Conservation (phyloP, 2,888 invertebrate genomes). For the Acrobasis repandana region DNA sequence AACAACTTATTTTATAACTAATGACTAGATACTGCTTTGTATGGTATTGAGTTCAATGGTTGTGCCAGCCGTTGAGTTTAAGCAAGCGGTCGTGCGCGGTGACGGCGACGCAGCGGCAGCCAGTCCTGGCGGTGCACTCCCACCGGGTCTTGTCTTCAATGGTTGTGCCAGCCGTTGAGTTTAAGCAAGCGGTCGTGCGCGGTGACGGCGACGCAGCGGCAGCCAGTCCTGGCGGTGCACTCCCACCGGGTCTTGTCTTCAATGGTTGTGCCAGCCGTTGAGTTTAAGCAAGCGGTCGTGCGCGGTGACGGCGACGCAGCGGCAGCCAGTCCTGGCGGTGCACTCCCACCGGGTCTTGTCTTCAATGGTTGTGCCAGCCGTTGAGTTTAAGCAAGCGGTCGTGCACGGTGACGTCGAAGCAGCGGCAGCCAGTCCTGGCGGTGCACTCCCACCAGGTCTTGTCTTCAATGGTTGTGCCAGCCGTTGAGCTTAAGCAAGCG, state of each 20-base stretch:
- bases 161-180: slow-evolving; percentile 70
- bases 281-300: slow-evolving; percentile 62
- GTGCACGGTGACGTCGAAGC: slow-evolving; percentile 64
- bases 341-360: slow-evolving; percentile 75
- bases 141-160: slow-evolving; percentile 67
- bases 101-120: slow-evolving; percentile 65
- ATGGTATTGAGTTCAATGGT: slow-evolving; percentile 44
- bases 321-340: slow-evolving; percentile 61
- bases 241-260: slow-evolving; percentile 71
- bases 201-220: slow-evolving; percentile 67
- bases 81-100: slow-evolving; percentile 61
- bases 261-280: slow-evolving; percentile 71
- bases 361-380: slow-evolving; percentile 68
- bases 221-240: slow-evolving; percentile 63
- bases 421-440: slow-evolving; percentile 63
- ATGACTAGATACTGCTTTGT: too few relatives aligned
- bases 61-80: slow-evolving; percentile 70
- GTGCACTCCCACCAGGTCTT: slow-evolving; percentile 77
- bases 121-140: slow-evolving; percentile 67
- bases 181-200: slow-evolving; percentile 61
- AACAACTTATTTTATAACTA: too few relatives aligned
- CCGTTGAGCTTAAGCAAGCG: slow-evolving; percentile 64
- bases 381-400: slow-evolving; percentile 62
- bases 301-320: slow-evolving; percentile 65
- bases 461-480: slow-evolving; percentile 63